A percentile compares a stretch with the other conserved stretches of the same genome.
These are phyloP conservation scores for Drosophila pruinosa DNA, from an alignment of 1,140 invertebrate species.

Conservation along the genomic window DNA sequence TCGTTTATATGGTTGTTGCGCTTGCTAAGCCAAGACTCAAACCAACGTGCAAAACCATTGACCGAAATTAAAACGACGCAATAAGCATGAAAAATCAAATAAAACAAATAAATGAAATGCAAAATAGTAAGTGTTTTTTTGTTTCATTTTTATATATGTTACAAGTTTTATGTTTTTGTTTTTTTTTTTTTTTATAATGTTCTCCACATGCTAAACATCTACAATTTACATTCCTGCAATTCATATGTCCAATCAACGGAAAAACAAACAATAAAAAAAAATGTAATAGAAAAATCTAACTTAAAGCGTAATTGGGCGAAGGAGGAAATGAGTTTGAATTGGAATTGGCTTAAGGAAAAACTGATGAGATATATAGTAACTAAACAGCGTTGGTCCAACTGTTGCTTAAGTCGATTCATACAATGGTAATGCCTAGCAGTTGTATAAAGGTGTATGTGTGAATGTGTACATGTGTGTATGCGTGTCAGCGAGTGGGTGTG, in stretches of 20 bases:
- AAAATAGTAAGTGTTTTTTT: constrained; percentile 24
- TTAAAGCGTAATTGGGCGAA: constrained; percentile 14
- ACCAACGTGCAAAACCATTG: constrained; percentile 27
- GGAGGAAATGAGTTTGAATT: background rate
- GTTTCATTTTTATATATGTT: constrained; percentile 16
- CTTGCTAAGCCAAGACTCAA: constrained; percentile 33
- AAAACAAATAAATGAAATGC: constrained; percentile 12
- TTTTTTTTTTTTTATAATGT: constrained; percentile 12
- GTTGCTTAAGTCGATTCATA: constrained; percentile 44
- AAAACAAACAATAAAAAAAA: background rate
- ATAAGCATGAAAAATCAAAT: constrained; percentile 23
- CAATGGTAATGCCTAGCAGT: constrained; percentile 48
- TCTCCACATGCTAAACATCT: constrained; percentile 9
- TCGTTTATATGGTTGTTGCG: constrained; percentile 19
- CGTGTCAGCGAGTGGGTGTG: background rate
- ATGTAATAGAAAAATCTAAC: constrained; percentile 21
- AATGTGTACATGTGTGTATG: constrained; percentile 5
- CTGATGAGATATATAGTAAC: constrained; percentile 20
- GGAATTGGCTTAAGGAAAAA: constrained; percentile 19
- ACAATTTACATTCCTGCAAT: constrained; percentile 35
- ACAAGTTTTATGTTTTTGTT: constrained; percentile 30
- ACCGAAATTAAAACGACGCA: background rate
- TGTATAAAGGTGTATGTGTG: constrained; percentile 9
- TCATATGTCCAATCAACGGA: constrained; percentile 25
- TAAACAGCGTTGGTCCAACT: constrained; percentile 53